Conservation (phyloP, 1,140 invertebrate species). For the Drosophila subpulchrella region DNA sequence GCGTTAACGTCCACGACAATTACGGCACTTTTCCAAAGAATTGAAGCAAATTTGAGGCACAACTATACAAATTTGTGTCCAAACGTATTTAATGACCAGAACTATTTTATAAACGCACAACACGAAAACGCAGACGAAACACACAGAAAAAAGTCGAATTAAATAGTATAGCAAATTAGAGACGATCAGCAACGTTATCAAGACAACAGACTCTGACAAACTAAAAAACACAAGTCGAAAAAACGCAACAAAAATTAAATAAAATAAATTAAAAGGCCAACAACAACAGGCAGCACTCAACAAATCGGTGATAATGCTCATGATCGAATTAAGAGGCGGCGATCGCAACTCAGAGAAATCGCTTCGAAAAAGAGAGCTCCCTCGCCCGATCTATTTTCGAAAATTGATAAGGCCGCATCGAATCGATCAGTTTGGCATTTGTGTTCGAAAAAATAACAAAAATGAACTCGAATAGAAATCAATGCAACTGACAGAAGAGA, state of each 20-base stretch:
- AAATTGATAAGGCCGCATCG: conserved; percentile 61
- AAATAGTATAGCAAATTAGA: conserved; percentile 50
- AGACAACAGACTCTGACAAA: conserved; percentile 84
- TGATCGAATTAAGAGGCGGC: conserved; percentile 66
- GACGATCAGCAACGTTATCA: conserved; percentile 81
- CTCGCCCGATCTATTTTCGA: conserved; percentile 65
- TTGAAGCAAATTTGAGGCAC: conserved; percentile 10
- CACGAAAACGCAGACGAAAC: conserved; percentile 65
- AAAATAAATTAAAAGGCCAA: conserved; percentile 25
- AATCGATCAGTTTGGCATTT: conserved; percentile 39
- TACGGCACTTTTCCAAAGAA: conserved; percentile 53
- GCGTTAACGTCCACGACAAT: conserved; percentile 51
- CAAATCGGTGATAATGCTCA: conserved; percentile 46
- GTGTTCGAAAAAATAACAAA: conserved; percentile 24
- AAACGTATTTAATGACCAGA: conserved; percentile 28
- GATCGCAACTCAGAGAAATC: conserved; percentile 3
- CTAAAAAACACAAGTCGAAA: conserved; percentile 40
- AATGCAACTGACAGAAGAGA: conserved; percentile 11
- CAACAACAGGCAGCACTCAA: conserved; percentile 11
- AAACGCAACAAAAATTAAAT: conserved; percentile 30
- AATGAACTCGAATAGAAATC: conserved; percentile 8
- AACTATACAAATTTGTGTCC: conserved; percentile 19
- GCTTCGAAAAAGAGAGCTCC: conserved; percentile 22
- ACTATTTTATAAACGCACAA: conserved; percentile 51
- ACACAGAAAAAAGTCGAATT: conserved; percentile 51